phyloP scores from a whole-genome alignment of 2,113 vertebrate species.

The Nycticebus coucang region DNA sequence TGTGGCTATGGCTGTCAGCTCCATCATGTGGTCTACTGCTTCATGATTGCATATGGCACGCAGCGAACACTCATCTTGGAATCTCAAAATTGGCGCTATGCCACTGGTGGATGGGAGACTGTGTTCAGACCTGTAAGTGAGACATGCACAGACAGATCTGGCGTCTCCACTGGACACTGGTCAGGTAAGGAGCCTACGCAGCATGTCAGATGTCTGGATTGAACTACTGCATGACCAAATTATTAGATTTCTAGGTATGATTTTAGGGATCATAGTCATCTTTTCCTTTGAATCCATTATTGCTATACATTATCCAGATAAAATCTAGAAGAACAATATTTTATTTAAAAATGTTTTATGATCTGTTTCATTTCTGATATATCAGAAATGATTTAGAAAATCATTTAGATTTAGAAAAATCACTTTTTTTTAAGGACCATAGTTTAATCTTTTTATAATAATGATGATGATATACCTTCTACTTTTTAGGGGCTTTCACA shows the following conservation, averaged over 20 bases:
- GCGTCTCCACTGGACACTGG: constrained; percentile 95
- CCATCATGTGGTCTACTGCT: constrained; percentile 99
- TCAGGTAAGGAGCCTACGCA: constrained; percentile 88
- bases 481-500: background rate
- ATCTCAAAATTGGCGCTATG: constrained; percentile 99
- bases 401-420: constrained; percentile 13
- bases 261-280: background rate
- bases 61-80: constrained; percentile 96
- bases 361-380: constrained; percentile 47
- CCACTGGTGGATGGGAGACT: constrained; percentile 96
- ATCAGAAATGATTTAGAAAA: too few relatives aligned
- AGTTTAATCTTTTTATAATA: constrained; percentile 11
- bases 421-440: background rate
- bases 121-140: constrained; percentile 98
- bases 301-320: background rate
- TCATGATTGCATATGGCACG: constrained; percentile 99
- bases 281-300: constrained; percentile 21
- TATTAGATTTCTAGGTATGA: background rate
- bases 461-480: background rate
- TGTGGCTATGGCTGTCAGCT: constrained; percentile 99
- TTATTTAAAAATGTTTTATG: constrained; percentile 1
- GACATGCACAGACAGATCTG: constrained; percentile 94
- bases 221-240: background rate
- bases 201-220: background rate
- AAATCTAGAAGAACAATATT: constrained; percentile 24